Evolutionary conservation across 2,888 invertebrate genomes (phyloP).

Genomic region (Drosophila neotestacea): DNA sequence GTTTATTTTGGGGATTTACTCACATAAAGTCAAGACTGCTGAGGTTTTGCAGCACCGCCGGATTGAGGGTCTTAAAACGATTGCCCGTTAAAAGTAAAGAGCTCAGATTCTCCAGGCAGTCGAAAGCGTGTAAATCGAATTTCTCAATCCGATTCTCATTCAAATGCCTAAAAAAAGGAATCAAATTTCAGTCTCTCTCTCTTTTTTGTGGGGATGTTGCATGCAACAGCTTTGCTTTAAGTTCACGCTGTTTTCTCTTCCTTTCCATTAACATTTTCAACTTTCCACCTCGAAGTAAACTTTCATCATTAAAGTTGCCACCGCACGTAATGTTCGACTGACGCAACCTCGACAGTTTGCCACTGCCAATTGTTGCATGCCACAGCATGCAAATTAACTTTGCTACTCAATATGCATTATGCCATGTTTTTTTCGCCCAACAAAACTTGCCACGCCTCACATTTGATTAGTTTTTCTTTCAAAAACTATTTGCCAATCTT

Average conservation of each 20-base stretch:
- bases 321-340: conserved; percentile 52
- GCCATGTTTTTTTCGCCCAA: conserved; percentile 4
- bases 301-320: conserved; percentile 60
- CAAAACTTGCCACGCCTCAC: conserved; percentile 3
- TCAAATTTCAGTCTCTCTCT: not conserved
- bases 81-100: conserved; percentile 85
- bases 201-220: not conserved
- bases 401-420: conserved; percentile 51
- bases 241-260: not conserved
- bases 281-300: conserved; percentile 19
- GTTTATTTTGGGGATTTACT: conserved; percentile 65
- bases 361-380: conserved; percentile 36
- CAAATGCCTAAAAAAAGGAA: conserved; percentile 83
- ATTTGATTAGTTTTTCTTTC: conserved; percentile 18
- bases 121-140: conserved; percentile 85
- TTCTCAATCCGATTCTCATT: conserved; percentile 85
- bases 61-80: conserved; percentile 84
- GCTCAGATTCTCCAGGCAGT: conserved; percentile 85
- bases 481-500: not conserved
- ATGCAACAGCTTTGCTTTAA: not conserved
- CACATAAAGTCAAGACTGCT: conserved; percentile 85
- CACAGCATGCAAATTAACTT: conserved; percentile 42
- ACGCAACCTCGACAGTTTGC: conserved; percentile 1
- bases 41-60: conserved; percentile 84
- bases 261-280: conserved; percentile 3